Percentiles rank a stretch among this genome's conserved stretches.
Conservation (phyloP, 2,797 vertebrate species). For the Antrozous pallidus region DNA sequence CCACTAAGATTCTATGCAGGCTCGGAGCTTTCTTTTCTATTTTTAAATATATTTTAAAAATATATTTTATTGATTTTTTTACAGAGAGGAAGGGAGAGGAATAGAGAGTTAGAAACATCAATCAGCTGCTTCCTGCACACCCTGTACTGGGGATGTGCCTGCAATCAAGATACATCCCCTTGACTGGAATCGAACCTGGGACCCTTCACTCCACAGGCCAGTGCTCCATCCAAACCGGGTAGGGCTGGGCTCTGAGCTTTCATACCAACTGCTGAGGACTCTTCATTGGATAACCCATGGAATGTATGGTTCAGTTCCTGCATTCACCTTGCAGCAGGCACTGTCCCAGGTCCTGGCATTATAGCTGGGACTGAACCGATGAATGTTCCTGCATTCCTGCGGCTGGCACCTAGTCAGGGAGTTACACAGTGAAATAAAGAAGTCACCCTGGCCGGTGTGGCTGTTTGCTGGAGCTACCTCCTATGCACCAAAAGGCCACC, state of each 20-base stretch:
- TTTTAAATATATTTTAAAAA: too few relatives aligned
- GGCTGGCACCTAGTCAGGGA: not conserved
- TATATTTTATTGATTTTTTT: too few relatives aligned
- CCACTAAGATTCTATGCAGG: not conserved
- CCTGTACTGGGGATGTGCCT: too few relatives aligned
- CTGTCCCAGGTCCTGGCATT: not conserved
- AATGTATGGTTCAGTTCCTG: accelerated
- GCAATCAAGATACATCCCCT: too few relatives aligned
- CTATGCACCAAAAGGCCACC: not conserved
- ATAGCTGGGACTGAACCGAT: not conserved
- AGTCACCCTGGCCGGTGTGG: not conserved
- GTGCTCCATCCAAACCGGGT: too few relatives aligned
- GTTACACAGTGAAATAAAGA: not conserved
- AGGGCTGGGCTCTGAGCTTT: not conserved
- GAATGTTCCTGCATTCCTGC: not conserved
- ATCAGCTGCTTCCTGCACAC: too few relatives aligned
- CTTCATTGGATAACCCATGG: not conserved
- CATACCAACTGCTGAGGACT: not conserved
- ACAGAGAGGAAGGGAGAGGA: too few relatives aligned
- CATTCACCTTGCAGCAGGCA: too few relatives aligned
- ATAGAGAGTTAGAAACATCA: too few relatives aligned
- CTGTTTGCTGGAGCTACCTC: not conserved
- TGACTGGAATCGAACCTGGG: too few relatives aligned
- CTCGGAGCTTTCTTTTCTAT: not conserved
- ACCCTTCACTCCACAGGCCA: too few relatives aligned